Percentiles rank a stretch among this genome's conserved stretches.
Conservation (phyloP, 2,888 invertebrate genomes). For the Tryphoninae sp. region DNA sequence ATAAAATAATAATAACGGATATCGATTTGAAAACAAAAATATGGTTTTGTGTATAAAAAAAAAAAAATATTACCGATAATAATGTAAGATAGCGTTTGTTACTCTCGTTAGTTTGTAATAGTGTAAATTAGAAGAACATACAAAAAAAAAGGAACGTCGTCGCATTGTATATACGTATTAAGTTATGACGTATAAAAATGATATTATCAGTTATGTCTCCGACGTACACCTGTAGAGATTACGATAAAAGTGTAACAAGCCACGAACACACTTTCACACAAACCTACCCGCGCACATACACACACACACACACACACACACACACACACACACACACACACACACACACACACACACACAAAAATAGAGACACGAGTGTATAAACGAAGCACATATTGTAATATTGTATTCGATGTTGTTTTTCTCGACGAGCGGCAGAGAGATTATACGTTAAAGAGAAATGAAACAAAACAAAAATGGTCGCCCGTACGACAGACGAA, state of each 20-base stretch:
- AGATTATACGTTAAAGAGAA: conserved; percentile 31
- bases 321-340: conserved; percentile 37
- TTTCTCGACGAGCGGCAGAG: conserved; percentile 57
- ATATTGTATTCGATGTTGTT: conserved; percentile 73
- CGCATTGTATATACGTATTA: conserved; percentile 73
- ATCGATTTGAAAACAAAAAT: conserved; percentile 31
- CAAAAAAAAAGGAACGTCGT: conserved; percentile 30
- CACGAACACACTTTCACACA: conserved; percentile 25
- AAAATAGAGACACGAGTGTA: conserved; percentile 43
- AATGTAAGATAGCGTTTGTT: conserved; percentile 80
- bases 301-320: conserved; percentile 34
- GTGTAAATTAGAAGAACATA: conserved; percentile 75
- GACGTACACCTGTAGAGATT: conserved; percentile 66
- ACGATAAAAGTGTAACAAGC: conserved; percentile 43
- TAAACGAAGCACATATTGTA: conserved; percentile 53
- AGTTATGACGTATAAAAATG: conserved; percentile 63
- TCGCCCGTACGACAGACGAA: conserved; percentile 47
- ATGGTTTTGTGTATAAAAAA: conserved; percentile 63
- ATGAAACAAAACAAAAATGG: conserved; percentile 2
- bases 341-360: conserved; percentile 31
- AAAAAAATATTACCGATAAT: conserved; percentile 30
- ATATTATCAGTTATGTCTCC: conserved; percentile 69
- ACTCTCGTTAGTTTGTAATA: conserved; percentile 78
- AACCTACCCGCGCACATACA: conserved; percentile 35
- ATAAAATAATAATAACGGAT: conserved; percentile 42